These are phyloP conservation scores for Ceyx cyanopectus DNA, from an alignment of 2,113 vertebrate genomes.

Conservation along the genomic window DNA sequence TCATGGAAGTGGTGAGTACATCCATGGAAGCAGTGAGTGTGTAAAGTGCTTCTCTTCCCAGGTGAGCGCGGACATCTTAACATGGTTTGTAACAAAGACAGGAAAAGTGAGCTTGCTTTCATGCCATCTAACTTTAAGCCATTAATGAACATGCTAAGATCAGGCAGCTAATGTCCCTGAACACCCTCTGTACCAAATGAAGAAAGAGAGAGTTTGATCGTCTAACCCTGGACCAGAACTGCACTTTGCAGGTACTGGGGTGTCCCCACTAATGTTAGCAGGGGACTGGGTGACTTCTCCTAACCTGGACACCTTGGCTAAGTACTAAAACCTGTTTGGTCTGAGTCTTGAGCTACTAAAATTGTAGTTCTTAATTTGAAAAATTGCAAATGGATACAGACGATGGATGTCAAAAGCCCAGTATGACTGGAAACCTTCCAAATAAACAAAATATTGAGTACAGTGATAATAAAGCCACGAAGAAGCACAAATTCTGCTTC, in stretches of 20 bases:
- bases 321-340: neutral
- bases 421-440: neutral
- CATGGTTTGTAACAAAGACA: neutral
- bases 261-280: neutral
- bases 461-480: neutral
- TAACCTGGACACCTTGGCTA: neutral
- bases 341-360: neutral
- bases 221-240: neutral
- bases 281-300: neutral
- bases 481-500: neutral
- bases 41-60: neutral
- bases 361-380: neutral
- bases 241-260: neutral
- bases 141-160: neutral
- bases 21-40: slow-evolving; percentile 85
- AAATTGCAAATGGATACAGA: neutral
- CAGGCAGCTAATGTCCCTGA: neutral
- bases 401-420: neutral
- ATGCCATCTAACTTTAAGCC: neutral
- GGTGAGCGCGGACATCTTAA: neutral
- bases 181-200: neutral
- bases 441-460: neutral
- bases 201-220: neutral
- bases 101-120: neutral
- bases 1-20: slow-evolving; percentile 92